These are phyloP conservation scores for Poicephalus meyeri DNA, from an alignment of 2,113 vertebrate genomes.

Conservation along the genomic window DNA sequence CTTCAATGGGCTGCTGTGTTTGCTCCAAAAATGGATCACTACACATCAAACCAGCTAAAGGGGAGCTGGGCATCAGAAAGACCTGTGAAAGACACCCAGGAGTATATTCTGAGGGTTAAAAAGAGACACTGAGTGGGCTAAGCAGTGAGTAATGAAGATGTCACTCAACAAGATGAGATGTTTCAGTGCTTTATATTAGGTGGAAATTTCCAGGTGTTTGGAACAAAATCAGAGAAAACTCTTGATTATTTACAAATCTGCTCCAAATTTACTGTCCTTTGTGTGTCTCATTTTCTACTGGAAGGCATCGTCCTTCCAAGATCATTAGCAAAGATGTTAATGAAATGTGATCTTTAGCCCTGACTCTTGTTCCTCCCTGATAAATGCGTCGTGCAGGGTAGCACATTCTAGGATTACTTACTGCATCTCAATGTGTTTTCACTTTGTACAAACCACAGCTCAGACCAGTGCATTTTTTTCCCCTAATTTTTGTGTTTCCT, in stretches of 20 bases:
- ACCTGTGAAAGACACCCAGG: not conserved
- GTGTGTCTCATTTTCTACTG: not conserved
- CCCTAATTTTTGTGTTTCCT: conserved; percentile 44
- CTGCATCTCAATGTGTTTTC: conserved; percentile 36
- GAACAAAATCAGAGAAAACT: not conserved
- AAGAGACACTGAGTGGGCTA: conserved; percentile 31
- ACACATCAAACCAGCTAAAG: not conserved
- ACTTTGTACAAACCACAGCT: conserved; percentile 20
- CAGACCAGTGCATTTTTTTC: not conserved
- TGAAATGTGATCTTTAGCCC: not conserved
- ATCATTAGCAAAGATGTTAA: not conserved
- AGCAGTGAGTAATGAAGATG: conserved; percentile 26
- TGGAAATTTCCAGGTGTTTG: conserved; percentile 31
- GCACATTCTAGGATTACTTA: not conserved
- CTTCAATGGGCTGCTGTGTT: not conserved
- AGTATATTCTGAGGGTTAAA: not conserved
- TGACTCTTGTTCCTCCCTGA: not conserved
- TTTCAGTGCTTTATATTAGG: not conserved
- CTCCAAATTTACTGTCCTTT: not conserved
- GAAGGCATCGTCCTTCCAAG: not conserved
- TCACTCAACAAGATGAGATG: not conserved
- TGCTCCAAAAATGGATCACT: not conserved
- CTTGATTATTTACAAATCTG: not conserved
- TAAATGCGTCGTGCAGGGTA: not conserved
- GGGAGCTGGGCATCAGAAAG: not conserved